Conservation (phyloP, 1,140 invertebrate species). For the Drosophila arawakana region DNA sequence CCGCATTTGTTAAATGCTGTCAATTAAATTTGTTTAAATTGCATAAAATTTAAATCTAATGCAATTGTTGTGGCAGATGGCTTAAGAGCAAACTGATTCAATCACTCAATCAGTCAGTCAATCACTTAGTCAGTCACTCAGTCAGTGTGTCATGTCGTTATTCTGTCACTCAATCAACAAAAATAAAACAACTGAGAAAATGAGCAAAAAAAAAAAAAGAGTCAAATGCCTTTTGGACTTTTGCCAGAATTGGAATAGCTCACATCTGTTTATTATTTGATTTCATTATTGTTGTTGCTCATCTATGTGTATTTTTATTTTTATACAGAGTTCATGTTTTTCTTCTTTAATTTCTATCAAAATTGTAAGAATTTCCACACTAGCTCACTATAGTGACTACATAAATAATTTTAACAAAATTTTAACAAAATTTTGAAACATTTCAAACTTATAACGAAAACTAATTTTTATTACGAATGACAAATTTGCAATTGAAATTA, state of each 20-base stretch:
- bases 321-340: constrained; percentile 23
- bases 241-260: constrained; percentile 62
- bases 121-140: constrained; percentile 26
- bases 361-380: constrained; percentile 41
- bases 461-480: neutral
- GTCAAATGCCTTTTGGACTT: constrained; percentile 62
- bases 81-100: constrained; percentile 19
- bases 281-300: constrained; percentile 53
- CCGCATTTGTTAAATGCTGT: constrained; percentile 21
- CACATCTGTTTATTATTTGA: constrained; percentile 68
- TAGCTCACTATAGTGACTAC: constrained; percentile 1
- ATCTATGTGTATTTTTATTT: constrained; percentile 44
- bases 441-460: neutral
- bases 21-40: constrained; percentile 28
- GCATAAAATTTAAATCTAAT: constrained; percentile 16
- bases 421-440: neutral
- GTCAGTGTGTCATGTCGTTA: constrained; percentile 31
- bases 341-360: constrained; percentile 6
- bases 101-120: constrained; percentile 22
- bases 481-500: constrained; percentile 12
- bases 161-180: constrained; percentile 50
- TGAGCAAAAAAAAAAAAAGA: neutral
- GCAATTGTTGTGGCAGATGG: constrained; percentile 3
- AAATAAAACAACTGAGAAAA: too few species aligned
- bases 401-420: constrained; percentile 2